Evolutionary conservation across 2,888 invertebrate species (phyloP).

Genomic region (Clostera curtula): DNA sequence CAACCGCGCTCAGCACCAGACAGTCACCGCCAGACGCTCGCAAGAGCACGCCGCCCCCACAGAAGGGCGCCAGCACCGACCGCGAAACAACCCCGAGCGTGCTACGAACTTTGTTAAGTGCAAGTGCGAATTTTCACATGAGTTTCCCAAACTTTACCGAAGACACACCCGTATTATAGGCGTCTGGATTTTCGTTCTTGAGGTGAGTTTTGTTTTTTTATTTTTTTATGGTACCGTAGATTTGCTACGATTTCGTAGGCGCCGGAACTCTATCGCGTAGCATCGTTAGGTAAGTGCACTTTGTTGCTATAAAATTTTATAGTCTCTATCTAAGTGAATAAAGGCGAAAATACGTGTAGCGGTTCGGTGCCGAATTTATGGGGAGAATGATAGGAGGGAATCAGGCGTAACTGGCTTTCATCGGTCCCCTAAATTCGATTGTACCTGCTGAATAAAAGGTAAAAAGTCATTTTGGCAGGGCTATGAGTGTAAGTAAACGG

Average conservation of each 20-base stretch:
- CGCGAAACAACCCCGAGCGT: slow-evolving; percentile 55
- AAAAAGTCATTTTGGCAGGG: slow-evolving; percentile 73
- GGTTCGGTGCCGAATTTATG: slow-evolving; percentile 28
- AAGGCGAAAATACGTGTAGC: slow-evolving; percentile 26
- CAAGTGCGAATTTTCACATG: slow-evolving; percentile 45
- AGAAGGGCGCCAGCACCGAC: slow-evolving; percentile 38
- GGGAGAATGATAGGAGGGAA: slow-evolving; percentile 38
- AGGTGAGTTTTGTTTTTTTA: slow-evolving; percentile 26
- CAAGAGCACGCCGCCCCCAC: slow-evolving; percentile 67
- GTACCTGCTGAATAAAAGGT: slow-evolving; percentile 72
- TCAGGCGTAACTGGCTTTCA: slow-evolving; percentile 50
- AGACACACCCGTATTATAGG: slow-evolving; percentile 22
- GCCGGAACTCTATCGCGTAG: slow-evolving; percentile 8
- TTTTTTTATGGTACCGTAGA: slow-evolving; percentile 22
- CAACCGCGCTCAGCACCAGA: slow-evolving; percentile 39
- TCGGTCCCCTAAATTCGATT: slow-evolving; percentile 64
- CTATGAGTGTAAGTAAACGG: slow-evolving; percentile 65
- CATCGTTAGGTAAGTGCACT: slow-evolving; percentile 11
- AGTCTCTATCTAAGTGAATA: slow-evolving; percentile 21
- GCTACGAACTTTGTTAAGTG: slow-evolving; percentile 57
- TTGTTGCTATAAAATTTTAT: slow-evolving; percentile 11
- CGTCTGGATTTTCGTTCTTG: slow-evolving; percentile 28
- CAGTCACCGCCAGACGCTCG: slow-evolving; percentile 68
- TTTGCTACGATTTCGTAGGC: slow-evolving; percentile 38
- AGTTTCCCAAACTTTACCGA: slow-evolving; percentile 27